These are phyloP conservation scores for Microvelia longipes DNA, from an alignment of 1,140 invertebrate genomes.

Conservation along the genomic window DNA sequence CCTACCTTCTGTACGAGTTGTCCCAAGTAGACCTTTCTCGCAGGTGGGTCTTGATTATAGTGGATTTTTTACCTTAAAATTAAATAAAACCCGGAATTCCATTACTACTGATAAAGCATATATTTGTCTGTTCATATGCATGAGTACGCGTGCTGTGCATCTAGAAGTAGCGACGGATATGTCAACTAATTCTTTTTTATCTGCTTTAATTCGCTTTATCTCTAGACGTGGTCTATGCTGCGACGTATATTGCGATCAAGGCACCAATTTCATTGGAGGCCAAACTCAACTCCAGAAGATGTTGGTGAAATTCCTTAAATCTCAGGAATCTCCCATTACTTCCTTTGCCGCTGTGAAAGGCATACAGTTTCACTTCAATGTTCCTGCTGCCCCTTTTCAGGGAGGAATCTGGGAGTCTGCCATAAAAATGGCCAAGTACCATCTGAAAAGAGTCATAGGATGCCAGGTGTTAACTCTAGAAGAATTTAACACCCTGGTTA, in stretches of 20 bases:
- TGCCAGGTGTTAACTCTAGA: constrained; percentile 24
- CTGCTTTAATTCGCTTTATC: background rate
- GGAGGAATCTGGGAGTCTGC: constrained; percentile 18
- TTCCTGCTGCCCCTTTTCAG: constrained; percentile 9
- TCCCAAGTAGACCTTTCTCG: background rate
- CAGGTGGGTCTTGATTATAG: background rate
- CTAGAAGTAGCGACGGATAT: background rate
- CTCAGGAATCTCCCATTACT: background rate
- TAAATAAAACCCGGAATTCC: background rate
- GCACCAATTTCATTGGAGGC: background rate
- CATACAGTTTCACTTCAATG: constrained; percentile 6
- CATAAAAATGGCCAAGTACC: constrained; percentile 22
- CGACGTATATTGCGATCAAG: background rate
- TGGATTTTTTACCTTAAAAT: background rate
- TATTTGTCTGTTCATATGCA: background rate
- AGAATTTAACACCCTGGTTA: constrained; percentile 24
- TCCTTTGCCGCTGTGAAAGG: background rate
- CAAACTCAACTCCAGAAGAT: background rate
- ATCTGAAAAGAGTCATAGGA: constrained; percentile 20
- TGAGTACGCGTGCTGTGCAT: background rate
- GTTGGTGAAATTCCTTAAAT: background rate
- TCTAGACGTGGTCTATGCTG: background rate
- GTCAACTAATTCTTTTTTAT: background rate
- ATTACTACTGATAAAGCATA: background rate
- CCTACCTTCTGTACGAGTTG: background rate